These are phyloP conservation scores for Engystomops pustulosus DNA, from an alignment of 2,113 vertebrate species.

Conservation along the genomic window DNA sequence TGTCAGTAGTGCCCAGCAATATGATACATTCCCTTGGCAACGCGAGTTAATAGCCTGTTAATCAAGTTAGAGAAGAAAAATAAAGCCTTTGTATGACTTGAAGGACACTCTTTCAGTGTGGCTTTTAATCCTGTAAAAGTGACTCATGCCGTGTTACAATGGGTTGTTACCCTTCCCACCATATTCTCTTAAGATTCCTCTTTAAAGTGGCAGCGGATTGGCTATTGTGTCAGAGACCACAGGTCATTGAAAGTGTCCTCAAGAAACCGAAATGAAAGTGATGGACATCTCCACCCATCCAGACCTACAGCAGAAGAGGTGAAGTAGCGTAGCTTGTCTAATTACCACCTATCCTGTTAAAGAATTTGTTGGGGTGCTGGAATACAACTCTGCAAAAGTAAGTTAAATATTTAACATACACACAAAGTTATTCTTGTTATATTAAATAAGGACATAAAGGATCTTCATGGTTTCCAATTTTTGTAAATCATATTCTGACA, in stretches of 20 bases:
- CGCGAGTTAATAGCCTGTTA: conserved; percentile 33
- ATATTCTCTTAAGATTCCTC: conserved; percentile 26
- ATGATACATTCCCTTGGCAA: conserved; percentile 28
- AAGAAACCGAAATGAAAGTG: background rate
- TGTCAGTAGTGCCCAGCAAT: conserved; percentile 16
- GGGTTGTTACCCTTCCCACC: conserved; percentile 38
- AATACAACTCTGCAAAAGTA: too few species aligned
- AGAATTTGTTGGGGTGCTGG: too few species aligned
- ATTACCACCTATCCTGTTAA: background rate
- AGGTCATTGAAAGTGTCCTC: conserved; percentile 37
- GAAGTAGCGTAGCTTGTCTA: background rate
- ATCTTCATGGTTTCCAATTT: too few species aligned
- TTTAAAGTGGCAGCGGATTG: conserved; percentile 31
- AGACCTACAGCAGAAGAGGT: background rate
- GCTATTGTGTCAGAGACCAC: conserved; percentile 12
- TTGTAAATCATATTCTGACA: too few species aligned
- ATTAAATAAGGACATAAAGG: too few species aligned
- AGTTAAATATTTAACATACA: too few species aligned
- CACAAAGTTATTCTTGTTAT: too few species aligned
- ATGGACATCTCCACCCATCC: conserved; percentile 3
- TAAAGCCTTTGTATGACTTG: conserved; percentile 42
- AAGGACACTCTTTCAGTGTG: conserved; percentile 35
- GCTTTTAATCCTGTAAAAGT: conserved; percentile 41
- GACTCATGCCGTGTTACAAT: conserved; percentile 47
- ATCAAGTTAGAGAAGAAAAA: conserved; percentile 39